Evolutionary conservation across 2,888 invertebrate species (phyloP), one percentile per base, ranked within the genome.

Genomic region (Noctua janthina): DNA sequence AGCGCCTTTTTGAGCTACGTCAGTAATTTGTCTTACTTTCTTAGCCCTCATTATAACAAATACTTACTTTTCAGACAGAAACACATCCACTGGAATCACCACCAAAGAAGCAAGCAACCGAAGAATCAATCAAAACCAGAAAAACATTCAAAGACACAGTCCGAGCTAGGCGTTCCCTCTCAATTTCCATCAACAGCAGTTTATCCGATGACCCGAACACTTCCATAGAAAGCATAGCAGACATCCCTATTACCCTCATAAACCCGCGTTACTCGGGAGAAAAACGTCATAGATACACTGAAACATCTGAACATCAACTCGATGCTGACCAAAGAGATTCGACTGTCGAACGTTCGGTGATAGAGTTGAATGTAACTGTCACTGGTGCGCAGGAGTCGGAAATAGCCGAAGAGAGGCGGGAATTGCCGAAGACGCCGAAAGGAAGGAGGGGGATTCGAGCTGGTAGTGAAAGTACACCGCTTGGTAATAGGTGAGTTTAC

Each of bases 211-310:
- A 97, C 62, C 96, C 96, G 0, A 96, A 95, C 90, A 94, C 94
- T 0, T 96, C 96, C 0, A 92, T 96, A 79, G 97, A 97, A 71
- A 96, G 96, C 85, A 96, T 97, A 70, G 97, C 96, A 0, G 97
- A 97, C 81, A 95, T 96, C 7, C 95, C 97, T 0, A 85, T 96
- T 8, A 96, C 96, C 0, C 91, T 96, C 0, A 93, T 96, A 76
- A 96, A 96, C 90, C 95, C 96, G 0, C 93, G 94, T 0, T 96
- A 96, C 81, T 91, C 93, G 0, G 93, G 93, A 0, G 92, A 92
- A 43, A 92, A 81, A 66, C 87, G 83, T 43, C 85, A 88, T 20
- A 77, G 75, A 29, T 81, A 75, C 56, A 71, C 78, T 15, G 74
- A 81, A 43, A 71, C 76, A 35, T 6, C 8, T 13, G 79, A 81